Percentiles rank a stretch among this genome's conserved stretches.
Evolutionary conservation across 2,797 vertebrate genomes (phyloP).

Genomic region (Danio kyathit): DNA sequence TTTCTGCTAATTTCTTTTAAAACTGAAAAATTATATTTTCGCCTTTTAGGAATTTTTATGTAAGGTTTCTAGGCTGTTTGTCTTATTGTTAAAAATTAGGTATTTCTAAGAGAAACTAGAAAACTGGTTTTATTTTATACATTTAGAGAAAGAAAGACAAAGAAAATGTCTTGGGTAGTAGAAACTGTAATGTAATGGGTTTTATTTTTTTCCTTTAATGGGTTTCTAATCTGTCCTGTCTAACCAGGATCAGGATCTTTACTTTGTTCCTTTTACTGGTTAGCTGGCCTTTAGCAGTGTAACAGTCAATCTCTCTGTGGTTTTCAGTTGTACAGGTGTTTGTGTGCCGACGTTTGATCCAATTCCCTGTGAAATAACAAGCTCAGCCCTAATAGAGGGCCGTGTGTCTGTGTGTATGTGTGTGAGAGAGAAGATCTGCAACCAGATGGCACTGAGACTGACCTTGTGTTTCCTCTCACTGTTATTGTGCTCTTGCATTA

Average conservation of each 20-base stretch:
- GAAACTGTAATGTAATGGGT: neutral
- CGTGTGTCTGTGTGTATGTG: neutral
- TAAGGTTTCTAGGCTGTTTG: neutral
- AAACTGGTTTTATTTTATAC: neutral
- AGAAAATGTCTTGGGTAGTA: neutral
- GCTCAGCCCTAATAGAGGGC: slow-evolving; percentile 12
- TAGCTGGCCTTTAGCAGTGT: neutral
- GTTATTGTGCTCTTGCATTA: slow-evolving; percentile 13
- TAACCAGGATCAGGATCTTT: slow-evolving; percentile 42
- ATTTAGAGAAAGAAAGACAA: neutral
- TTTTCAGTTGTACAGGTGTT: slow-evolving; percentile 12
- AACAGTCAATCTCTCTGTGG: slow-evolving; percentile 7
- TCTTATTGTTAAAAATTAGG: neutral
- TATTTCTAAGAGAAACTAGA: slow-evolving; percentile 1
- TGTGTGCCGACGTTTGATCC: slow-evolving; percentile 26
- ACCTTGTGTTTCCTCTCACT: slow-evolving; percentile 13
- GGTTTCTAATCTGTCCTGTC: slow-evolving; percentile 4
- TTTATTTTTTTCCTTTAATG: slow-evolving; percentile 15
- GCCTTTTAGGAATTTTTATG: neutral
- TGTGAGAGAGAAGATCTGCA: slow-evolving; percentile 23
- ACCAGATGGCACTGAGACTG: slow-evolving; percentile 37
- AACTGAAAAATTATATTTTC: too few relatives aligned
- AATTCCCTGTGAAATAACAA: slow-evolving; percentile 23
- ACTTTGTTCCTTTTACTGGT: neutral
- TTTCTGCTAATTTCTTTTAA: too few relatives aligned